Evolutionary conservation across 2,113 vertebrate species (phyloP), one percentile per base, ranked within the genome.

Genomic region (Microtus oregoni): DNA sequence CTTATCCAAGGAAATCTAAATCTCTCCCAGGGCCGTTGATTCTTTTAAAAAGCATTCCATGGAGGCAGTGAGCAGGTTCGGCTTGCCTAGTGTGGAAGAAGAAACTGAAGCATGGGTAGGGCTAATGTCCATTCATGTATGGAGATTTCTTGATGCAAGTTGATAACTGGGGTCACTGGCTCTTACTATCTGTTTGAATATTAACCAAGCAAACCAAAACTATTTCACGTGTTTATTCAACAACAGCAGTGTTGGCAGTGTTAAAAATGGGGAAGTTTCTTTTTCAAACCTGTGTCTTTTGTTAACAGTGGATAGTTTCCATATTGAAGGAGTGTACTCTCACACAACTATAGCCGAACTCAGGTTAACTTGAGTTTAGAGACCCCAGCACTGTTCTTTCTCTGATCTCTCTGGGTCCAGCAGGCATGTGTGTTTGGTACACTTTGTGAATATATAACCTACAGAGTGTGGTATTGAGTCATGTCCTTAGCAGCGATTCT

Each of bases 1-100:
- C 93, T 96, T 95, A 94, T 91, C 93, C 5, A 86, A 55, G 91
- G 35, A 97, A 91, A 96, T 96, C 94, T 96, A 89, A 92, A 61
- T 58, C 63, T 7, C 77, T 92, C 50, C 52, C 30, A 32, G 90
- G 97, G 9, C 52, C 95, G 97, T 95, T 97, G 94, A 92, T 85
- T 95, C 86, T 92, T 75, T 26, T n/a, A 55, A 24, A 86, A 85
- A 85, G 70, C 92, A 97, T 97, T 97, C 90, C 92, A 85, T 5
- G 5, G 76, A 88, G 70, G n/a, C 73, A 96, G 17, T 4, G 0
- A 96, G 88, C 70, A 90, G 75, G 44, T 94, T 92, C 63, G 55
- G 76, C 47, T 6, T 26, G 50, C 75, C 65, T 72, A 26, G 32
- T 58, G 67, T 41, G 92, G 47, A 58, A 1, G 9, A 32, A 86